Percentiles rank a stretch among this genome's conserved stretches.
phyloP scores from a whole-genome alignment of 2,797 vertebrate genomes.

The Mionectes olivaceus region DNA sequence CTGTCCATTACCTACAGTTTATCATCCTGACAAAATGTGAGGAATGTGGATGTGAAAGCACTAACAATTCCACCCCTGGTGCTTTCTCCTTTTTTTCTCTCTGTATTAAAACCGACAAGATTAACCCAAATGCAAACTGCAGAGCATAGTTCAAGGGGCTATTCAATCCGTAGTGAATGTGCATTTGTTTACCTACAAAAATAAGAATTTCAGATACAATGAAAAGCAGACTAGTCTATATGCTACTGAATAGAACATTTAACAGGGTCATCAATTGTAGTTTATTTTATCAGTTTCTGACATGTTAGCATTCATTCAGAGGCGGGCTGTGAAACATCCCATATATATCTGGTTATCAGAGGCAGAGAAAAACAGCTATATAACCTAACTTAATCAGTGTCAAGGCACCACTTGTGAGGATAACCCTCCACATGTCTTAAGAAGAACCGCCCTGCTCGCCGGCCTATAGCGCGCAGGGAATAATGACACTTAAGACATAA shows the following conservation, averaged over 20 bases:
- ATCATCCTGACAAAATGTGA: conserved; percentile 82
- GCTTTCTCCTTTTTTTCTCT: conserved; percentile 70
- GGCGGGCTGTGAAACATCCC: conserved; percentile 41
- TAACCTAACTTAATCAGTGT: conserved; percentile 67
- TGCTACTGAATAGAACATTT: conserved; percentile 73
- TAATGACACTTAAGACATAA: background rate
- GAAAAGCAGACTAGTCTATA: conserved; percentile 67
- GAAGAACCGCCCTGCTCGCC: background rate
- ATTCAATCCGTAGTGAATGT: conserved; percentile 79
- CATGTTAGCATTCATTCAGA: conserved; percentile 72
- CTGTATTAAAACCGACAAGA: conserved; percentile 83
- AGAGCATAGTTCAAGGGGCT: conserved; percentile 82
- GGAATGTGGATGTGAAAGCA: conserved; percentile 77
- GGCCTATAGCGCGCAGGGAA: background rate
- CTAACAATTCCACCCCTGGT: conserved; percentile 77
- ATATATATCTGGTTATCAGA: conserved; percentile 70
- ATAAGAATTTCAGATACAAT: conserved; percentile 81
- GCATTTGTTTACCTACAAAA: conserved; percentile 84
- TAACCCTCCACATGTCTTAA: background rate
- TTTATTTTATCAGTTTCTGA: conserved; percentile 80
- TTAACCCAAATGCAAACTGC: conserved; percentile 80
- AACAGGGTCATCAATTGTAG: conserved; percentile 74
- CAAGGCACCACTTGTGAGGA: conserved; percentile 46
- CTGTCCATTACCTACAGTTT: conserved; percentile 81
- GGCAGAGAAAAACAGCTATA: conserved; percentile 61